Evolutionary conservation across 2,113 vertebrate genomes (phyloP), one percentile per base, ranked within the genome.

Genomic region (Hystrix cristata): DNA sequence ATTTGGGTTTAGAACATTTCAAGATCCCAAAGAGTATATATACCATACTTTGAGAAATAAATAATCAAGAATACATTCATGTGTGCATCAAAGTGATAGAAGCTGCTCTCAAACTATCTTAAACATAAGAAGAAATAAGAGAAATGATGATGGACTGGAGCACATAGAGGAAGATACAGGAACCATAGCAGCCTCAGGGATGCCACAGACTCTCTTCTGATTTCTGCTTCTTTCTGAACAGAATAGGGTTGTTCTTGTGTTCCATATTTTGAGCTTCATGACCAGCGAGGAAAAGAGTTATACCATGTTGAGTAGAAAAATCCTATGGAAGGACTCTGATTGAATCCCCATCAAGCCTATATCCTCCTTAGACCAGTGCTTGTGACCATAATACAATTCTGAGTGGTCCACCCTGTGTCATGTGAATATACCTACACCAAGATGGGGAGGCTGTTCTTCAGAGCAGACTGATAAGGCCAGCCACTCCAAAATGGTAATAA

Each of bases 1-100:
- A 59, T 95, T 82, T 92, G 72, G 18, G 16, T 79, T 94, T 87
- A 72, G 88, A 94, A 71, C 0, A 48, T 74, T 83, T 93, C 43
- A 89, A 55, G 9, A 69, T 84, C 46, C 9, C 4, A 79, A n/a
- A 62, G 65, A 80, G 7, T 29, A 46, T 71, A 87, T 74, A 46
- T 53, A 51, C 9, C 27, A 23, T 48, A 82, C 7, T 62, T 95
- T 83, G 57, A 67, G 25, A 89, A 78, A 92, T 80, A 48, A 92
- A 76, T 62, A 88, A 94, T 62, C 31, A 74, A 87, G 16, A 88
- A 11, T 1, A 31, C 60, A 76, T 83, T 64, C 5, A 25, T 81
- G 34, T 87, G 92, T 87, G 38, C 55, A n/a, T 85, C 38, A 94
- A 89, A 82, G 9, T 87, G 31, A 81, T 64, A 72, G 46, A 87